phyloP scores from a whole-genome alignment of 2,113 vertebrate species.

The Lota lota region DNA sequence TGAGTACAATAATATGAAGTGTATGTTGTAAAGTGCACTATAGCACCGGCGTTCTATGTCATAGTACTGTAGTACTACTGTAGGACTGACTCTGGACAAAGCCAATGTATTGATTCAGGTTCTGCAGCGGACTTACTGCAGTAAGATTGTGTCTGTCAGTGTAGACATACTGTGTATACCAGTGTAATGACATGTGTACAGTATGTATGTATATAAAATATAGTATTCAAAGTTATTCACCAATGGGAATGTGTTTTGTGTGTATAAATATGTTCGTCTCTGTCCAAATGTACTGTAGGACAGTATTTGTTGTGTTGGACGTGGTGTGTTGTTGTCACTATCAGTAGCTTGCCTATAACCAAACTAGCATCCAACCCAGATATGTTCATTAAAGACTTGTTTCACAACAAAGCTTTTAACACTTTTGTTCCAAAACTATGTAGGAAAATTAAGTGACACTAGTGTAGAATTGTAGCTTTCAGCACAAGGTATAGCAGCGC shows the following conservation, averaged over 20 bases:
- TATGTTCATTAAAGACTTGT: too few relatives aligned
- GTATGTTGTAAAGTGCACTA: too few relatives aligned
- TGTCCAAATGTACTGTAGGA: conserved; percentile 54
- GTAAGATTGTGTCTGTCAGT: conserved; percentile 42
- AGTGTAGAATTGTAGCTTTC: too few relatives aligned
- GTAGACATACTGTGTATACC: conserved; percentile 38
- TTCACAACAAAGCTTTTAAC: too few relatives aligned
- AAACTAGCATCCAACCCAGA: too few relatives aligned
- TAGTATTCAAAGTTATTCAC: conserved; percentile 72
- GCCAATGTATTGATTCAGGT: conserved; percentile 48
- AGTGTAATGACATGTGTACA: conserved; percentile 62
- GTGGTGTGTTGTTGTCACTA: conserved; percentile 18
- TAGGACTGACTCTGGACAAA: conserved; percentile 29
- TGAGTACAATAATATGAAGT: too few relatives aligned
- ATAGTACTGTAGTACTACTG: neutral
- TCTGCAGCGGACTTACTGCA: conserved; percentile 50
- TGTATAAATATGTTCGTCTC: conserved; percentile 54
- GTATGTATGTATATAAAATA: conserved; percentile 65
- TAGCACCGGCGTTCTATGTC: too few relatives aligned
- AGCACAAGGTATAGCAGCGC: too few relatives aligned
- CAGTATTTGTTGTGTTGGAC: conserved; percentile 2
- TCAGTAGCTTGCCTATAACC: neutral
- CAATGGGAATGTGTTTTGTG: conserved; percentile 66
- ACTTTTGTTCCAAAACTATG: too few relatives aligned
- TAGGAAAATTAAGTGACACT: too few relatives aligned